A percentile compares a stretch with the other conserved stretches of the same genome.
These are phyloP conservation scores for Thermophis baileyi DNA, from an alignment of 2,113 vertebrate genomes.

Conservation along the genomic window DNA sequence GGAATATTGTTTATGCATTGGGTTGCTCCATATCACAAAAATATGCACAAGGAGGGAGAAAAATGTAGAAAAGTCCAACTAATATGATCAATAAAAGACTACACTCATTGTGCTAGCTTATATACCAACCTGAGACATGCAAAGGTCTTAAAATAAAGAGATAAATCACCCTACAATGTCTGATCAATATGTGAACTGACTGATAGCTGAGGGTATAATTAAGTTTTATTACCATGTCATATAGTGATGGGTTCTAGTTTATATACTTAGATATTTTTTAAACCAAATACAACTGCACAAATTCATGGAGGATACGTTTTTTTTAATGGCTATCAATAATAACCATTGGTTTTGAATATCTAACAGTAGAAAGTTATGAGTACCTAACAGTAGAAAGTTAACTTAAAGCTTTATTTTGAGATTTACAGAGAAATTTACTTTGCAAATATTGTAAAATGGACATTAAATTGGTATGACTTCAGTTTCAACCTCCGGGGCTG, in stretches of 20 bases:
- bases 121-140: not conserved
- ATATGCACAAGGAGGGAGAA: not conserved
- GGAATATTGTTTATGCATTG: not conserved
- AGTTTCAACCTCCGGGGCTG: not conserved
- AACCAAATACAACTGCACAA: not conserved
- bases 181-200: not conserved
- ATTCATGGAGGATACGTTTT: not conserved
- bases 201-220: not conserved
- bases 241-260: not conserved
- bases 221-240: not conserved
- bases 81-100: not conserved
- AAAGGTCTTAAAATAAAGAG: not conserved
- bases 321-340: not conserved
- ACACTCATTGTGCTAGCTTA: not conserved
- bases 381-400: not conserved
- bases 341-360: not conserved
- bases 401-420: not conserved
- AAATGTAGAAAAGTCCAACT: not conserved
- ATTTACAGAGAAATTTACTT: not conserved
- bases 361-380: not conserved
- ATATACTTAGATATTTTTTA: not conserved
- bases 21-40: not conserved
- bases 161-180: not conserved
- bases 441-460: not conserved
- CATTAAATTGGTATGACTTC: not conserved